A percentile compares a stretch with the other conserved stretches of the same genome.
Evolutionary conservation across 2,797 vertebrate species (phyloP).

Genomic region (Sebastolobus altivelis): DNA sequence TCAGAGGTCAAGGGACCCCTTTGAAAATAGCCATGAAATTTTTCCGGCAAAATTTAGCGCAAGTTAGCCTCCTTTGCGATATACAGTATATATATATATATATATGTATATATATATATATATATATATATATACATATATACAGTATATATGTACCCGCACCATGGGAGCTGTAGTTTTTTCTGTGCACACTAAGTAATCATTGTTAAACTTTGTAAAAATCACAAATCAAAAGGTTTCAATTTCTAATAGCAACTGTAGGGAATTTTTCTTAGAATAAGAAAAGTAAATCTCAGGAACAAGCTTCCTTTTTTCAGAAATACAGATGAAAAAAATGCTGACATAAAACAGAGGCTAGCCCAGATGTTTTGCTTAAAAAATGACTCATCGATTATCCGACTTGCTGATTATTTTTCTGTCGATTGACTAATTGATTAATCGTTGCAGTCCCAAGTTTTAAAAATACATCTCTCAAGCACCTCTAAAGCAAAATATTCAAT

Average conservation of each 20-base stretch:
- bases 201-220: neutral
- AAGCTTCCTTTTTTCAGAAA: neutral
- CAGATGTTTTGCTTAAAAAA: neutral
- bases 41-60: too few relatives aligned
- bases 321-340: neutral
- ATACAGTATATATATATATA: too few relatives aligned
- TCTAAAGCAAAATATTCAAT: neutral
- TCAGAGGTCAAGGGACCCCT: too few relatives aligned
- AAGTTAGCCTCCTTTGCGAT: too few relatives aligned
- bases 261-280: neutral
- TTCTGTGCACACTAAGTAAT: neutral
- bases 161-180: neutral
- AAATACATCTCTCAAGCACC: neutral
- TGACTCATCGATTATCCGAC: neutral
- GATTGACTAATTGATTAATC: neutral
- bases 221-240: neutral
- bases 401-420: neutral
- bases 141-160: too few relatives aligned
- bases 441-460: neutral
- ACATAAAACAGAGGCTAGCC: neutral
- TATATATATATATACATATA: too few relatives aligned
- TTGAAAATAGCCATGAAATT: too few relatives aligned
- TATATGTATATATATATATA: too few relatives aligned
- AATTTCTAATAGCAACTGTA: neutral
- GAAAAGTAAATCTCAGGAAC: too few relatives aligned